Conservation (phyloP, 2,797 vertebrate genomes). For the Cyprinella venusta region DNA sequence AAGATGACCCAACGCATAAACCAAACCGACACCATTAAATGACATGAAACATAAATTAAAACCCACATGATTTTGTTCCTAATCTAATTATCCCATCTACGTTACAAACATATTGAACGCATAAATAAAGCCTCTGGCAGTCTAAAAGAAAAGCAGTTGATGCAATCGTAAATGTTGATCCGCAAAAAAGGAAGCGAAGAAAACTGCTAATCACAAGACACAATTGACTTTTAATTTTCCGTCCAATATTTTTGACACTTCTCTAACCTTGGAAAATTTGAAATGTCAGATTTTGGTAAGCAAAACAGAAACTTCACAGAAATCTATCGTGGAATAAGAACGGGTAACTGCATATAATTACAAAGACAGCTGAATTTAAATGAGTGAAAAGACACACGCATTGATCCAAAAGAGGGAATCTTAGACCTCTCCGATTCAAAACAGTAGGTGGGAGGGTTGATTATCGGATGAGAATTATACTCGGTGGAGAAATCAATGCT, state of each 20-base stretch:
- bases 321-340: neutral
- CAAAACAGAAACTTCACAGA: neutral
- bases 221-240: neutral
- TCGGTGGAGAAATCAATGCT: conserved; percentile 5
- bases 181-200: neutral
- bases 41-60: no score
- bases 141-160: neutral
- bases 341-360: neutral
- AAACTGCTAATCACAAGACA: neutral
- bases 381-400: neutral
- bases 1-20: neutral
- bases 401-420: neutral
- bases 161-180: neutral
- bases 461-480: neutral
- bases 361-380: conserved; percentile 2
- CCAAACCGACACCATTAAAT: neutral
- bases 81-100: neutral
- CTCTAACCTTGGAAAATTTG: neutral
- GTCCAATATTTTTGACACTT: neutral
- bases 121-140: neutral
- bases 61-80: neutral
- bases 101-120: neutral
- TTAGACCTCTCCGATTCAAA: neutral
- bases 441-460: conserved; percentile 3
- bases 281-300: neutral